A percentile compares a stretch with the other conserved stretches of the same genome.
Evolutionary conservation across 1,140 invertebrate genomes (phyloP).

Genomic region (Calliopsis andreniformis): DNA sequence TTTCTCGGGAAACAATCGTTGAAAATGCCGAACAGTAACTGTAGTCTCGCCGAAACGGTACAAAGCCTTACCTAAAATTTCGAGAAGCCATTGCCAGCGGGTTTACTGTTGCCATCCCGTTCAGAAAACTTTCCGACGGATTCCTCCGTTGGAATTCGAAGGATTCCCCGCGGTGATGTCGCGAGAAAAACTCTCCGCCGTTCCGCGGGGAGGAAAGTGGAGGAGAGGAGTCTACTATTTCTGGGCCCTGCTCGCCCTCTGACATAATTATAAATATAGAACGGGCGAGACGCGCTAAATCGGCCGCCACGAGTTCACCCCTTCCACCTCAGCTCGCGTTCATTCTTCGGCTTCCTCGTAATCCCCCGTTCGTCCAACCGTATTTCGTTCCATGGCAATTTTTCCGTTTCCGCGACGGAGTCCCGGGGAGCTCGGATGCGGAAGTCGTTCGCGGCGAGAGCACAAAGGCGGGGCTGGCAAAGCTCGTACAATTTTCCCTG

Average conservation of each 20-base stretch:
- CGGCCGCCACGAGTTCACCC: slow-evolving; percentile 43
- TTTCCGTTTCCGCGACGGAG: slow-evolving; percentile 18
- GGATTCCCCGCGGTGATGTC: not conserved
- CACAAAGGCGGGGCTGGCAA: slow-evolving; percentile 47
- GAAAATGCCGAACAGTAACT: slow-evolving; percentile 1
- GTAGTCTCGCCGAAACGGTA: slow-evolving; percentile 13
- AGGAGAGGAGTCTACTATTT: slow-evolving; percentile 42
- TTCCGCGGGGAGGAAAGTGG: not conserved
- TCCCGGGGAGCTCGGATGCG: slow-evolving; percentile 53
- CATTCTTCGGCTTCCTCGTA: slow-evolving; percentile 19
- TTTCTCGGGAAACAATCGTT: slow-evolving; percentile 24
- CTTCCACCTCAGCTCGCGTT: not conserved
- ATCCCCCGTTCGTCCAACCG: slow-evolving; percentile 14
- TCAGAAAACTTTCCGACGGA: not conserved
- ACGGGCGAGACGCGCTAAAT: slow-evolving; percentile 68
- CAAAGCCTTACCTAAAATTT: not conserved
- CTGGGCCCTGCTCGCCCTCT: slow-evolving; percentile 44
- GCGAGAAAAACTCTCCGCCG: slow-evolving; percentile 10
- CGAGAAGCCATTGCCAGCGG: not conserved
- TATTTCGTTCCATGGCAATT: slow-evolving; percentile 36
- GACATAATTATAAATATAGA: slow-evolving; percentile 73
- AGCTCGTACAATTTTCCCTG: slow-evolving; percentile 54
- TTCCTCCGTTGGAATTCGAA: not conserved
- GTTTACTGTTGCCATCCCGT: too few relatives aligned
- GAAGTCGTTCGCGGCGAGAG: slow-evolving; percentile 61